A percentile compares a stretch with the other conserved stretches of the same genome.
Evolutionary conservation across 2,797 vertebrate genomes (phyloP).

Genomic region (Danio jaintianensis): DNA sequence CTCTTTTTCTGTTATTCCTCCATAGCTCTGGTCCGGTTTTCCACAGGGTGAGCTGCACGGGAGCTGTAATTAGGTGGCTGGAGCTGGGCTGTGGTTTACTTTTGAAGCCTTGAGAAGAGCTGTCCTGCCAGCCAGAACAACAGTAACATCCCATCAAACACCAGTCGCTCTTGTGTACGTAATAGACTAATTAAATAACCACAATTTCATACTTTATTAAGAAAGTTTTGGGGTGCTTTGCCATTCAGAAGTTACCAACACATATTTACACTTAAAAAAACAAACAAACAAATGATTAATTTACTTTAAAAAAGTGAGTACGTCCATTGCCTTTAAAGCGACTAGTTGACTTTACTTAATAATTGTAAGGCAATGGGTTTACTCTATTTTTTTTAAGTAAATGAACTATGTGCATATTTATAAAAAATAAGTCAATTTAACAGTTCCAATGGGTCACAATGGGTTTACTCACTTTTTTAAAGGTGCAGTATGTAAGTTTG

Average conservation of each 20-base stretch:
- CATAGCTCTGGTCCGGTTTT: conserved; percentile 32
- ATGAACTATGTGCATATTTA: too few species aligned
- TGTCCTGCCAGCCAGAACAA: conserved; percentile 51
- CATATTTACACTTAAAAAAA: too few species aligned
- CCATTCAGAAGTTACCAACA: not conserved
- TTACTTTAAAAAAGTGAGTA: too few species aligned
- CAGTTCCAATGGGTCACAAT: too few species aligned
- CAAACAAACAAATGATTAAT: too few species aligned
- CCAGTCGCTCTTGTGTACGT: not conserved
- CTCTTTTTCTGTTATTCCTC: conserved; percentile 22
- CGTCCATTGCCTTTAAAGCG: too few species aligned
- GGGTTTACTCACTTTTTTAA: too few species aligned
- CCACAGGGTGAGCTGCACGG: conserved; percentile 36
- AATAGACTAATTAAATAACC: not conserved
- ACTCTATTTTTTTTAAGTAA: too few species aligned
- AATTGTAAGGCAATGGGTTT: too few species aligned
- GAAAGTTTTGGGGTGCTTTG: not conserved
- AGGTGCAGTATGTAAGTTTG: too few species aligned
- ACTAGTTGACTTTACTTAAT: too few species aligned
- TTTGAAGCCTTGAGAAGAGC: conserved; percentile 54
- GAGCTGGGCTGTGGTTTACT: conserved; percentile 60
- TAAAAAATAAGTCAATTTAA: too few species aligned
- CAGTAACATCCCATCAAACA: conserved; percentile 65
- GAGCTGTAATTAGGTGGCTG: conserved; percentile 75
- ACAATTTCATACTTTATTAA: not conserved